Evolutionary conservation across 2,888 invertebrate species (phyloP), one percentile per base, ranked within the genome.

Genomic region (Heliconius charithonia): DNA sequence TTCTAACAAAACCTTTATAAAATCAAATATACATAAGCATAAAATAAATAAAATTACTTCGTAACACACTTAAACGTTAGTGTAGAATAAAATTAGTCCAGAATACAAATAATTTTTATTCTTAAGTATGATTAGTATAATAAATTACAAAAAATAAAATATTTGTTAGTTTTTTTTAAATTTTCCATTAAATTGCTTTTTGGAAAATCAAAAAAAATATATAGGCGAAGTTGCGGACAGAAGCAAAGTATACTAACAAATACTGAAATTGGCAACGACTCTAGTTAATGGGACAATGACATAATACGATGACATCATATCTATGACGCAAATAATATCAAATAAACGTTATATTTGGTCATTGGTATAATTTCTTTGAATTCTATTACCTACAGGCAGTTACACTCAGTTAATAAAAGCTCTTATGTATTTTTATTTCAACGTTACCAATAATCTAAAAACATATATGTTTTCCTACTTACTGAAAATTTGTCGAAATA

Each of bases 271-370:
- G 41, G 69, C 41, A 69, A 45, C 45, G 25, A 69, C 69, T 69
- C 69, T 41, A 69, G 25, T 25, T 45, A 45, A 69, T 69, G n/a
- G 32, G 16, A n/a, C 32, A n/a, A 32, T n/a, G 10, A 37, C 37
- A 37, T 37, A 37, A 37, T 37, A 37, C 37, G 25, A 16, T 72
- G 59, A 72, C 59, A 59, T 59, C 59, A 72, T 59, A n/a, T 25
- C 4, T 59, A 59, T 72, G 32, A 72, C 59, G 59, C 56, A 29
- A 25, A 71, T 71, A 32, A 32, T 13, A 72, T 72, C 56, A 32
- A n/a, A 72, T 32, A 56, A n/a, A 32, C 59, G 25, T 56, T 32
- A 72, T 29, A 29, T 71, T 71, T 16, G 32, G n/a, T 59, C 37
- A 41, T 13, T 37, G 37, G n/a, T 22, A 41, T 41, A 25, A 67